Conservation (phyloP, 2,113 vertebrate species). For the Bostrychus sinensis region DNA sequence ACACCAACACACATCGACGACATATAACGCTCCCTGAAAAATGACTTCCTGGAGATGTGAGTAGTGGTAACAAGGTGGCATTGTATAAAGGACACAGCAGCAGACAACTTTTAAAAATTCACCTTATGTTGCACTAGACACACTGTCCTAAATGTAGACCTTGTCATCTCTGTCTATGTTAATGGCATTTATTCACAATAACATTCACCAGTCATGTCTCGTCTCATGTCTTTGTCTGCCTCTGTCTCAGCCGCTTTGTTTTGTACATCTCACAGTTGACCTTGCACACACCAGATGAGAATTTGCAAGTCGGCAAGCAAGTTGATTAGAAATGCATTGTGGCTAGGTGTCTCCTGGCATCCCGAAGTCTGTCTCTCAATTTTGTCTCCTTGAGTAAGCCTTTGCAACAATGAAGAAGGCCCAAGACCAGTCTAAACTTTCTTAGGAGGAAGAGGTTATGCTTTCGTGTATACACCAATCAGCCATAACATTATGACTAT, state of each 20-base stretch:
- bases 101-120: conserved; percentile 40
- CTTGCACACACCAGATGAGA: conserved; percentile 55
- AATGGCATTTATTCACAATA: conserved; percentile 52
- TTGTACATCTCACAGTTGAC: conserved; percentile 53
- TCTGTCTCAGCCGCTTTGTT: conserved; percentile 49
- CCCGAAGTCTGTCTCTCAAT: conserved; percentile 38
- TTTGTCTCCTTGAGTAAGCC: conserved; percentile 51
- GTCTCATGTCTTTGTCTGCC: conserved; percentile 24
- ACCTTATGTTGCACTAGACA: conserved; percentile 42
- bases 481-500: background rate
- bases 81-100: conserved; percentile 55
- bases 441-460: conserved; percentile 44
- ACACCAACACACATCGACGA: conserved; percentile 34
- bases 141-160: conserved; percentile 48
- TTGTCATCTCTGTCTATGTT: conserved; percentile 50
- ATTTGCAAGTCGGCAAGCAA: conserved; percentile 62
- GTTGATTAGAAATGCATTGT: conserved; percentile 57
- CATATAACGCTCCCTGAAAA: conserved; percentile 50
- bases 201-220: conserved; percentile 10
- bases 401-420: conserved; percentile 54
- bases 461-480: conserved; percentile 31
- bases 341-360: conserved; percentile 52
- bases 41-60: conserved; percentile 59
- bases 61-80: conserved; percentile 50
- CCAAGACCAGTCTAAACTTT: conserved; percentile 52